These are phyloP conservation scores for Dynastes grantii DNA, from an alignment of 2,888 invertebrate species.

Conservation along the genomic window DNA sequence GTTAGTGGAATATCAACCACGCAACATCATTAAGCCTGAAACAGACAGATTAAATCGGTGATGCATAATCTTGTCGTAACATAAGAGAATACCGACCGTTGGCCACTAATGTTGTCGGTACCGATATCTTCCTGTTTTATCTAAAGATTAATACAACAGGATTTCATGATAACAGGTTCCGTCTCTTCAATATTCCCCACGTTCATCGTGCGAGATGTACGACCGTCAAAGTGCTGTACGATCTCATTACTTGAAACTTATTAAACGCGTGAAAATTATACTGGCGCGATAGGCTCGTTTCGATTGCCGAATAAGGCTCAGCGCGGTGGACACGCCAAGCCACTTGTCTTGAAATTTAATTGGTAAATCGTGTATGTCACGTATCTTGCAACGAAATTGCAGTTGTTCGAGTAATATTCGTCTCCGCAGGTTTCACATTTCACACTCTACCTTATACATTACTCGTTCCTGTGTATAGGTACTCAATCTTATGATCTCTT, in stretches of 20 bases:
- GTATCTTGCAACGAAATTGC: no score
- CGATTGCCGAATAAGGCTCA: not conserved
- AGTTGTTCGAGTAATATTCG: no score
- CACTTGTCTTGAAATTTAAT: not conserved
- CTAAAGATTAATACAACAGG: conserved; percentile 5
- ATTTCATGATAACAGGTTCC: not conserved
- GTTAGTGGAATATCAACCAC: not conserved
- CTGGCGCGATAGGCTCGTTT: not conserved
- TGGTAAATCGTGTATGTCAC: not conserved
- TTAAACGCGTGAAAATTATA: not conserved
- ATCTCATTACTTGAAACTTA: not conserved
- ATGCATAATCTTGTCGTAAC: not conserved
- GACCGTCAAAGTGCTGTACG: not conserved
- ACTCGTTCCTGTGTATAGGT: no score
- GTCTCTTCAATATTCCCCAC: conserved; percentile 16
- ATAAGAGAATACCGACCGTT: conserved; percentile 20
- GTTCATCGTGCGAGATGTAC: not conserved
- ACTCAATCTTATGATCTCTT: no score
- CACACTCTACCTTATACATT: no score
- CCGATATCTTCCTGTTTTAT: conserved; percentile 3
- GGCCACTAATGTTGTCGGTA: conserved; percentile 21
- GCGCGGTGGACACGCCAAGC: not conserved
- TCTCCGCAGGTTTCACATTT: no score
- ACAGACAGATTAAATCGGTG: conserved; percentile 19
- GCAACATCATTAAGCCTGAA: conserved; percentile 16